A percentile compares a stretch with the other conserved stretches of the same genome.
These are phyloP conservation scores for Sphenodon punctatus DNA, from an alignment of 2,797 vertebrate species.

Conservation along the genomic window DNA sequence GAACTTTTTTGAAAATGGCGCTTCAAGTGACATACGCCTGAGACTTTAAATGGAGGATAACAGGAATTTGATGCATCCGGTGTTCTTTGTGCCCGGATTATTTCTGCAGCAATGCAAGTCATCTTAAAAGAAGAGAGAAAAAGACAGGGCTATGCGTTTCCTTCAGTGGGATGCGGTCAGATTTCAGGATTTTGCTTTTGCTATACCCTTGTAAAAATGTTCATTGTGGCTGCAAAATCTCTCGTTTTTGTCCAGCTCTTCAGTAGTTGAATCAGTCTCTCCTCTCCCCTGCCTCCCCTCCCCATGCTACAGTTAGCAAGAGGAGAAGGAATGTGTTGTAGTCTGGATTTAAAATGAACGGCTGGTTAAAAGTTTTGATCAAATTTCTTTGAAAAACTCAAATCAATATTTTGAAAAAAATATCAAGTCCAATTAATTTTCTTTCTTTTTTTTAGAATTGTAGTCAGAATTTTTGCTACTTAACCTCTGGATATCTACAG, in stretches of 20 bases:
- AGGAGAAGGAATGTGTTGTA: neutral
- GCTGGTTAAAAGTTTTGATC: neutral
- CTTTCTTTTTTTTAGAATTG: too few relatives aligned
- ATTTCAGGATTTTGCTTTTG: too few relatives aligned
- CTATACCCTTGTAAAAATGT: conserved; percentile 17
- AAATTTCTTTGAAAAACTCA: too few relatives aligned
- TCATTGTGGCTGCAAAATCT: neutral
- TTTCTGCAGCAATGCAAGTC: neutral
- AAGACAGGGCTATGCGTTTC: neutral
- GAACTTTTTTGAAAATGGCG: too few relatives aligned
- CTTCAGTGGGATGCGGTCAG: neutral
- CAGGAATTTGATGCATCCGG: neutral
- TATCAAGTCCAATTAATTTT: too few relatives aligned
- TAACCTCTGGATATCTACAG: too few relatives aligned
- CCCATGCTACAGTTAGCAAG: neutral
- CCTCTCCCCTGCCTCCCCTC: neutral
- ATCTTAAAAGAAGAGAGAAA: too few relatives aligned
- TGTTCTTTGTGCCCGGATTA: neutral
- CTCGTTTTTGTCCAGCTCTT: neutral
- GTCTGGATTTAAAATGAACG: fast-evolving
- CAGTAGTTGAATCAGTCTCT: neutral
- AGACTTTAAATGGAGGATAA: too few relatives aligned
- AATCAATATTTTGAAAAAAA: too few relatives aligned
- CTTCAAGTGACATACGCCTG: too few relatives aligned
- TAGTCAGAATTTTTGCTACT: too few relatives aligned